phyloP scores from a whole-genome alignment of 2,113 vertebrate species.

The Gnathonemus echidnorhynchus region DNA sequence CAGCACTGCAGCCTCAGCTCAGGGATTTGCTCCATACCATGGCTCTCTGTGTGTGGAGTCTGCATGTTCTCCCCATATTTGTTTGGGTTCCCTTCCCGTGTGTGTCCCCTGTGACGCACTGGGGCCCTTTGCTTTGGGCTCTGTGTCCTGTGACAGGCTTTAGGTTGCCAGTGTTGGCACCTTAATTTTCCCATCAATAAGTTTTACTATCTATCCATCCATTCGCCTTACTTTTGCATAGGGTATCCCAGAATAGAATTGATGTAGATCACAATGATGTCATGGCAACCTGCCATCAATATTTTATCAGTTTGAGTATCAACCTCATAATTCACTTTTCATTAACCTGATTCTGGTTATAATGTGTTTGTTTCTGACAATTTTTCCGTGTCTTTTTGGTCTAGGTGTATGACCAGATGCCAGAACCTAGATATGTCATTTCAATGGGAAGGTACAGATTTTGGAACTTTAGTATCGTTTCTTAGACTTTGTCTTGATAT shows the following conservation, averaged over 20 bases:
- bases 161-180: neutral
- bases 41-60: neutral
- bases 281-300: neutral
- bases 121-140: neutral
- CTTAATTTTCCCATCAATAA: neutral
- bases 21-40: neutral
- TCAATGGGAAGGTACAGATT: constrained; percentile 88
- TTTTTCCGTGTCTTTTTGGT: constrained; percentile 8
- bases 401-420: constrained; percentile 98
- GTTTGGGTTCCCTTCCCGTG: neutral
- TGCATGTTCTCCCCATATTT: neutral
- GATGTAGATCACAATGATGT: neutral
- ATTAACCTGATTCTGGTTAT: neutral
- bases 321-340: neutral
- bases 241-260: neutral
- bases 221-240: neutral
- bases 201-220: neutral
- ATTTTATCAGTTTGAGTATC: neutral
- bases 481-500: neutral
- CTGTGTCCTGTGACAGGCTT: neutral
- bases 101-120: neutral
- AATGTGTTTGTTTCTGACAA: neutral
- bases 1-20: neutral
- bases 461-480: neutral
- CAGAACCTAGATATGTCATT: constrained; percentile 88